Conservation (phyloP, 92 coral and sea anemone genomes). For the Blastomussa wellsi region DNA sequence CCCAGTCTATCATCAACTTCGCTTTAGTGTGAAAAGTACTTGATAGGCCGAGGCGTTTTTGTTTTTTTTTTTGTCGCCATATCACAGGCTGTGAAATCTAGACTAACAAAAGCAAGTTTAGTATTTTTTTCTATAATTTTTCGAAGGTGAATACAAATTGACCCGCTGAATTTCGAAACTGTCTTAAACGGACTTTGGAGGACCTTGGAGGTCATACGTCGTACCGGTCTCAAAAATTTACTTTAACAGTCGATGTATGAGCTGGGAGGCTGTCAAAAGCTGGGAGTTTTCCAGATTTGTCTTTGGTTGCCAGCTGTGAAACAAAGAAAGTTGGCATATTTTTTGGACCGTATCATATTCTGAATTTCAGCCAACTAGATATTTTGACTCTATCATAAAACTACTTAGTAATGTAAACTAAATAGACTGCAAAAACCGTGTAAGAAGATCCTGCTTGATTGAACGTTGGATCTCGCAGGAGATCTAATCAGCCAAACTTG, state of each 20-base stretch:
- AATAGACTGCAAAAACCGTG: no score
- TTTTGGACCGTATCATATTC: background rate
- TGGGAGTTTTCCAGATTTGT: background rate
- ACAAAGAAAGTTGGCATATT: background rate
- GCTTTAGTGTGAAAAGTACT: no score
- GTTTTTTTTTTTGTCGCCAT: no score
- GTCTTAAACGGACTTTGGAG: background rate
- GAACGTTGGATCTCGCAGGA: no score
- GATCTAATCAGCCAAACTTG: no score
- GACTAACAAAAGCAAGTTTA: no score
- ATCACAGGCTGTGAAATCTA: no score
- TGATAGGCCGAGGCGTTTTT: no score
- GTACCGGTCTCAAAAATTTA: no score
- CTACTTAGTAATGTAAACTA: no score
- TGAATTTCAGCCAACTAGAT: background rate
- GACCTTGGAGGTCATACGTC: background rate
- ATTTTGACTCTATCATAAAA: background rate
- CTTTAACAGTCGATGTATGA: background rate
- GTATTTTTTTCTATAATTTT: background rate
- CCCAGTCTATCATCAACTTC: conserved; percentile 23
- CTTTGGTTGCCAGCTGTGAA: background rate
- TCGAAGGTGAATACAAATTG: background rate
- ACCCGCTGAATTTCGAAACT: background rate
- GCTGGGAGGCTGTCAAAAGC: background rate
- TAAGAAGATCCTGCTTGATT: no score